phyloP scores from a whole-genome alignment of 2,113 vertebrate species.

The Monarcha castaneiventris region DNA sequence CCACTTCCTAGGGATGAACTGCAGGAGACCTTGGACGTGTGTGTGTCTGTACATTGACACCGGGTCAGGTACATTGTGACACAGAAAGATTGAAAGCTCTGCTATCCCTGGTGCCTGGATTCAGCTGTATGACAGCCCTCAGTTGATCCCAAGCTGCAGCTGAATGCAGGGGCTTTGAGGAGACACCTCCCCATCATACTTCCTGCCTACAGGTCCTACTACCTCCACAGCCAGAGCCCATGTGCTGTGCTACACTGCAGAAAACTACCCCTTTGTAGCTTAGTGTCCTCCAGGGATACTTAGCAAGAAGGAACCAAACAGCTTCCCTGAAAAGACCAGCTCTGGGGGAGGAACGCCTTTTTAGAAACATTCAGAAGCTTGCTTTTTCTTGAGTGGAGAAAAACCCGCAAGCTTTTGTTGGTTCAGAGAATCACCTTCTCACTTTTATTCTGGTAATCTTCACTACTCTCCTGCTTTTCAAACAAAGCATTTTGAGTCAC shows the following conservation, averaged over 20 bases:
- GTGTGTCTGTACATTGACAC: not conserved
- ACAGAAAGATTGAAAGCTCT: not conserved
- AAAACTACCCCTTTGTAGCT: not conserved
- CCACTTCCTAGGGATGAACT: not conserved
- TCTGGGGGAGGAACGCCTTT: not conserved
- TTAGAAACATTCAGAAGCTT: not conserved
- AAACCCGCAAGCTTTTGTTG: not conserved
- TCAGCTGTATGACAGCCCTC: not conserved
- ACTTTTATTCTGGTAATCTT: not conserved
- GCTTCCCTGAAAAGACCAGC: not conserved
- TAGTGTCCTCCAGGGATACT: not conserved
- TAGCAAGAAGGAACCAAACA: not conserved
- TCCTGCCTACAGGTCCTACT: not conserved
- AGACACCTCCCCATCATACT: not conserved
- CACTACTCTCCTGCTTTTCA: not conserved
- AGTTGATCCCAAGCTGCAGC: not conserved
- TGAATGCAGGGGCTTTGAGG: not conserved
- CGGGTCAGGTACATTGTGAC: accelerated
- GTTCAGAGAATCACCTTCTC: not conserved
- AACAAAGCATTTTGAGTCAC: not conserved
- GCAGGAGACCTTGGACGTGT: accelerated
- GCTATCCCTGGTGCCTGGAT: not conserved
- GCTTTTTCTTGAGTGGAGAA: not conserved
- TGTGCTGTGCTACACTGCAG: not conserved
- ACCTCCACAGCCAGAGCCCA: not conserved